These are phyloP conservation scores for Euproctis similis DNA, from an alignment of 2,888 invertebrate species.

Conservation along the genomic window DNA sequence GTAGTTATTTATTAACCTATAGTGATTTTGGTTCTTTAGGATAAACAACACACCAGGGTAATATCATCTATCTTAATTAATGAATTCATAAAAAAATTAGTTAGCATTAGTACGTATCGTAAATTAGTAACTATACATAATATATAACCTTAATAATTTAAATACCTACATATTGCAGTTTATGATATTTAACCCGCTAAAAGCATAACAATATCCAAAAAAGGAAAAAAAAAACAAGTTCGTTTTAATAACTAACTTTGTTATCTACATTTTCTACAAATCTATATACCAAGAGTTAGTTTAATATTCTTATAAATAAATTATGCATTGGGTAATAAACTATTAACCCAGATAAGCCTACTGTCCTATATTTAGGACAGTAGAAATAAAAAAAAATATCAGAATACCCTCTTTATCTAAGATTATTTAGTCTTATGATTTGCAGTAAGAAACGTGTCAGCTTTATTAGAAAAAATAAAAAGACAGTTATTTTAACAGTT, in stretches of 20 bases:
- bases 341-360: too few species aligned
- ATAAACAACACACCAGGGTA: constrained; percentile 54
- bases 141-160: constrained; percentile 4
- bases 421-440: too few species aligned
- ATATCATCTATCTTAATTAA: constrained; percentile 9
- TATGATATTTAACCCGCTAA: constrained; percentile 12
- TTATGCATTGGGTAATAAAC: constrained; percentile 50
- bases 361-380: too few species aligned
- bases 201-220: constrained; percentile 11
- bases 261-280: constrained; percentile 73
- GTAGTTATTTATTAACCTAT: constrained; percentile 54
- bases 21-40: constrained; percentile 67
- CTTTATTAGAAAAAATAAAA: too few species aligned
- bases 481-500: too few species aligned
- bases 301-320: constrained; percentile 52
- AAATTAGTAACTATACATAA: too few species aligned
- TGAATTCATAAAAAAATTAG: constrained; percentile 14
- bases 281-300: constrained; percentile 36
- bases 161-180: constrained; percentile 11
- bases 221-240: constrained; percentile 15
- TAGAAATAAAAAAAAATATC: too few species aligned
- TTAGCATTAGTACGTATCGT: constrained; percentile 14
- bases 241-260: constrained; percentile 37
- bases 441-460: too few species aligned
- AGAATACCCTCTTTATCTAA: too few species aligned